Evolutionary conservation across 2,888 invertebrate species (phyloP), one percentile per base, ranked within the genome.

Genomic region (Apamea sordens): DNA sequence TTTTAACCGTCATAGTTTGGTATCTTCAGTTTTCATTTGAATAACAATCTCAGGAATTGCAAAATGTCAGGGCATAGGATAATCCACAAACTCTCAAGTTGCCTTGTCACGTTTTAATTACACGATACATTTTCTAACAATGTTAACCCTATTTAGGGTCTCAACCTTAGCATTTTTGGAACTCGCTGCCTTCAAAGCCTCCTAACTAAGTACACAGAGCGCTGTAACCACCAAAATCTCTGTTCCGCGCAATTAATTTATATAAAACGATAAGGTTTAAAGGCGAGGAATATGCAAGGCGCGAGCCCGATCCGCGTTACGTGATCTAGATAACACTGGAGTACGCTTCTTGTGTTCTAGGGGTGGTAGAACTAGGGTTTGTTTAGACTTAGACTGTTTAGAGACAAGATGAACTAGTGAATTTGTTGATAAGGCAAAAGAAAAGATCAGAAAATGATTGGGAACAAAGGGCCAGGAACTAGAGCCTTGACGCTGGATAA

Each of bases 231-330:
- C 88, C 89, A 91, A 90, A 91, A 93, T 93, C 92, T 92, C 92
- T 92, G 92, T 92, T 92, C 93, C 91, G 90, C 90, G 92, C 94
- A 94, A 96, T 96, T 96, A 96, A 95, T 96, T 95, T 94, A 95
- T 94, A 93, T 93, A 93, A 94, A 94, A 96, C 95, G 96, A 96
- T 96, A 96, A 96, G 96, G 94, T 94, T 95, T 93, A 94, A 93
- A 93, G 92, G 92, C 94, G 91, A 86, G 95, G 96, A 96, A 96
- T 96, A 96, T 96, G 96, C 96, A 95, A 94, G 96, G 92, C 96
- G 95, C 94, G 95, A 93, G 93, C 93, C 87, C 91, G 89, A 89
- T 90, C 88, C 91, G 91, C 89, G 92, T 90, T 90, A 96, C 96
- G 96, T 95, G 96, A 94, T 94, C 93, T 90, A 91, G 96, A 96